Evolutionary conservation across 2,888 invertebrate genomes (phyloP).

Genomic region (Thalpophila matura): DNA sequence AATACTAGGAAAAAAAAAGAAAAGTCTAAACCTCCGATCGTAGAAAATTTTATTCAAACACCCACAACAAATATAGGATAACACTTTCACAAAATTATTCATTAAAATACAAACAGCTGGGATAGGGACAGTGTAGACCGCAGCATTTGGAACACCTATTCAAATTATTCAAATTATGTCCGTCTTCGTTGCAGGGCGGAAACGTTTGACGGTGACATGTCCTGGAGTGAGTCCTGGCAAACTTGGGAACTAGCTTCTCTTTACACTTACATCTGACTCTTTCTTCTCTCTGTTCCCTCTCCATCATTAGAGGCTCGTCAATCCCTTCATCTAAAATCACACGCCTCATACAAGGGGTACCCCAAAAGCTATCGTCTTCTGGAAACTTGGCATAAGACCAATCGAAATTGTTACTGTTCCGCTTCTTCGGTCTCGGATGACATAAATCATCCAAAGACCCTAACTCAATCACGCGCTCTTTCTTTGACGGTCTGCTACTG

Average conservation of each 20-base stretch:
- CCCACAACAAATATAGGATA: constrained; percentile 28
- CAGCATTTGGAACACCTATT: constrained; percentile 68
- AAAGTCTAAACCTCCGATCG: no score
- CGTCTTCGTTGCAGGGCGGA: constrained; percentile 3
- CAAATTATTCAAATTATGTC: constrained; percentile 17
- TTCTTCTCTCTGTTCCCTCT: constrained; percentile 52
- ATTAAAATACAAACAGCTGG: constrained; percentile 72
- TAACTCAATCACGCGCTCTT: constrained; percentile 45
- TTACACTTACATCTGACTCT: constrained; percentile 57
- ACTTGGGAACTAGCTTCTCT: constrained; percentile 41
- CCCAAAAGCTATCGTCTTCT: constrained; percentile 56
- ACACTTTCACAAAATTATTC: constrained; percentile 43
- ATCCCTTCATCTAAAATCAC: constrained; percentile 44
- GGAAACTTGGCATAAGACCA: constrained; percentile 37
- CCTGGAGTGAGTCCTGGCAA: constrained; percentile 12
- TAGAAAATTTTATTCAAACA: constrained; percentile 20
- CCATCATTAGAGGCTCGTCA: constrained; percentile 37
- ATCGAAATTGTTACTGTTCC: constrained; percentile 22
- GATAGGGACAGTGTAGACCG: constrained; percentile 71
- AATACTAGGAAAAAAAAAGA: neutral
- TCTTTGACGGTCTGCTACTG: constrained; percentile 24
- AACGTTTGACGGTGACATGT: neutral
- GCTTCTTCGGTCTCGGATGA: constrained; percentile 33
- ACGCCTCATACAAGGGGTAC: constrained; percentile 29
- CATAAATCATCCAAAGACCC: constrained; percentile 55